Percentiles rank a stretch among this genome's conserved stretches.
Conservation (phyloP, 2,888 invertebrate species). For the Apamea crenata region DNA sequence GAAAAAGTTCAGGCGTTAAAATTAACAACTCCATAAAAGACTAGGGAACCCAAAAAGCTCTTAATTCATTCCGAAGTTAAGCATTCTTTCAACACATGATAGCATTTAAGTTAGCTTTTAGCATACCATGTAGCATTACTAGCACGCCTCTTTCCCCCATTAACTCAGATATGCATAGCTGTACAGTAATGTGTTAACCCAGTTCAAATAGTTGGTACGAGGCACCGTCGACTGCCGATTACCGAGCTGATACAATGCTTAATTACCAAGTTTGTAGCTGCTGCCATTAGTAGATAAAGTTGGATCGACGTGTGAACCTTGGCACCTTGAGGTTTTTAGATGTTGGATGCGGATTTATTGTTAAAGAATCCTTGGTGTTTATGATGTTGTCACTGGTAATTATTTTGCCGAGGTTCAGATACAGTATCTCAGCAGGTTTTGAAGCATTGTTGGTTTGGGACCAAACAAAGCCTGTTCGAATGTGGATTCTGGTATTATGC, state of each 20-base stretch:
- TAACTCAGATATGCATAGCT: constrained; percentile 35
- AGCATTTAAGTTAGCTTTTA: constrained; percentile 13
- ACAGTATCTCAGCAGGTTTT: neutral
- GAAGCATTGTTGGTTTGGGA: neutral
- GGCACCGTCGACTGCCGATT: constrained; percentile 61
- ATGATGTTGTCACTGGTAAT: neutral
- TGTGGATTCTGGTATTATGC: neutral
- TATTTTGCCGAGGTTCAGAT: neutral
- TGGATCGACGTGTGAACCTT: constrained; percentile 15
- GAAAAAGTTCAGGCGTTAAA: neutral
- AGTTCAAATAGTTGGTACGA: constrained; percentile 63
- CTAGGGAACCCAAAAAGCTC: neutral
- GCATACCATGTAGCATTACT: constrained; percentile 22
- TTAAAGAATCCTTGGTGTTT: neutral
- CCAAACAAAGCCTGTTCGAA: neutral
- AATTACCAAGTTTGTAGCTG: constrained; percentile 56
- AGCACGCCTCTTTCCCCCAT: constrained; percentile 5
- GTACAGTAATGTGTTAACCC: constrained; percentile 49
- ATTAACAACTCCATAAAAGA: neutral
- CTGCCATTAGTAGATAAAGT: constrained; percentile 27
- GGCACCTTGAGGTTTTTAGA: neutral
- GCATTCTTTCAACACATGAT: constrained; percentile 10
- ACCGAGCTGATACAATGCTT: constrained; percentile 55
- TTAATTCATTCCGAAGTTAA: neutral
- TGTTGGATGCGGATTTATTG: neutral